phyloP scores from a whole-genome alignment of 1,140 invertebrate genomes.

The Trichonephila clavipes region DNA sequence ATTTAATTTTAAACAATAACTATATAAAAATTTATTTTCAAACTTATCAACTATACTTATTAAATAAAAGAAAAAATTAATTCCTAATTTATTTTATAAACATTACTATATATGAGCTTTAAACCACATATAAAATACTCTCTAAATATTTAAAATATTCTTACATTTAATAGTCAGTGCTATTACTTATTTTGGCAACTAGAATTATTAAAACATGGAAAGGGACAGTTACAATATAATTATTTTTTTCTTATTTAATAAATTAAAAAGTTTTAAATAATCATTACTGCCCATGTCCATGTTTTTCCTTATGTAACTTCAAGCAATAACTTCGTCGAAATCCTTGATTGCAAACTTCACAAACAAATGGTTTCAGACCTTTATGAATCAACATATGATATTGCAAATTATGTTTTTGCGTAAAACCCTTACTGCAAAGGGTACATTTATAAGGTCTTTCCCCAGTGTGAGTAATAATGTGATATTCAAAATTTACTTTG shows the following conservation, averaged over 20 bases:
- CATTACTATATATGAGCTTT: too few relatives aligned
- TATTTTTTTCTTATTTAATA: background rate
- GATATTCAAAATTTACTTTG: slow-evolving; percentile 96
- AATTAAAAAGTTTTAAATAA: background rate
- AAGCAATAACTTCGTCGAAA: slow-evolving; percentile 92
- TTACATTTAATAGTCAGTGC: background rate
- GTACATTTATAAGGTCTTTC: slow-evolving; percentile 97
- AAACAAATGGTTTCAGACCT: slow-evolving; percentile 92
- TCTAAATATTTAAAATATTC: too few relatives aligned
- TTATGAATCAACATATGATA: slow-evolving; percentile 94
- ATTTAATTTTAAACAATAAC: too few relatives aligned
- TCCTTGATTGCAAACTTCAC: slow-evolving; percentile 87
- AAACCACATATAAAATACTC: too few relatives aligned
- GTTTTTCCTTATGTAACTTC: slow-evolving; percentile 87
- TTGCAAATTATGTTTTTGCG: slow-evolving; percentile 95
- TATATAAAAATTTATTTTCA: too few relatives aligned
- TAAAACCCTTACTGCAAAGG: slow-evolving; percentile 96
- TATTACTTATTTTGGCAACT: background rate
- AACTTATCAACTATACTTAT: too few relatives aligned
- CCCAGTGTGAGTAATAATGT: slow-evolving; percentile 97
- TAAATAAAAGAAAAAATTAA: too few relatives aligned
- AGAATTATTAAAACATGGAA: background rate
- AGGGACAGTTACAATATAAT: background rate
- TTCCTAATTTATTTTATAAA: too few relatives aligned
- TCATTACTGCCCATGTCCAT: slow-evolving; percentile 42